Percentiles rank a stretch among this genome's conserved stretches.
Conservation (phyloP, 2,113 vertebrate genomes). For the Thymallus thymallus region DNA sequence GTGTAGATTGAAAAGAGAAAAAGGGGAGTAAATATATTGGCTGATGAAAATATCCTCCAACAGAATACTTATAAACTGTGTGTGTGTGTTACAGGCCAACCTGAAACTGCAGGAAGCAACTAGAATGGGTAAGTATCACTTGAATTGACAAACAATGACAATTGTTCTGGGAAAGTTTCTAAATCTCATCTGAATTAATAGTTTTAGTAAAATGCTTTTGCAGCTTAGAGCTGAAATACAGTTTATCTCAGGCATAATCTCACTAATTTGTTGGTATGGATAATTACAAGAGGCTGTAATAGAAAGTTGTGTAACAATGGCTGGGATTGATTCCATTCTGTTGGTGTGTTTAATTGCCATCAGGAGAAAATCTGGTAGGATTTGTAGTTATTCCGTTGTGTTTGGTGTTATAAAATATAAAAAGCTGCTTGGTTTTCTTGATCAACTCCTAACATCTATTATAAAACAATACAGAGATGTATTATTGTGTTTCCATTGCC, state of each 20-base stretch:
- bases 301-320: neutral
- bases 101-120: neutral
- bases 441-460: neutral
- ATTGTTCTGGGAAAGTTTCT: neutral
- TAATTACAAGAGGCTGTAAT: neutral
- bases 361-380: neutral
- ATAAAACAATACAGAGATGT: constrained; percentile 22
- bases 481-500: constrained; percentile 24
- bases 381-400: constrained; percentile 5
- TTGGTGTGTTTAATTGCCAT: constrained; percentile 3
- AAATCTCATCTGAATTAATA: neutral
- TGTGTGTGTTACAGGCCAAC: too few relatives aligned
- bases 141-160: neutral
- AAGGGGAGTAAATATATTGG: neutral
- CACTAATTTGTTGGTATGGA: neutral
- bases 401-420: neutral
- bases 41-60: neutral
- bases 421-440: neutral
- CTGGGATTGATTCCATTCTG: neutral
- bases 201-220: neutral
- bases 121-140: neutral
- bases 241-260: neutral
- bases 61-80: too few relatives aligned
- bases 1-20: neutral
- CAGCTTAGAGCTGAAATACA: neutral